phyloP scores from a whole-genome alignment of 2,797 vertebrate genomes.

The Eupleurogrammus muticus region DNA sequence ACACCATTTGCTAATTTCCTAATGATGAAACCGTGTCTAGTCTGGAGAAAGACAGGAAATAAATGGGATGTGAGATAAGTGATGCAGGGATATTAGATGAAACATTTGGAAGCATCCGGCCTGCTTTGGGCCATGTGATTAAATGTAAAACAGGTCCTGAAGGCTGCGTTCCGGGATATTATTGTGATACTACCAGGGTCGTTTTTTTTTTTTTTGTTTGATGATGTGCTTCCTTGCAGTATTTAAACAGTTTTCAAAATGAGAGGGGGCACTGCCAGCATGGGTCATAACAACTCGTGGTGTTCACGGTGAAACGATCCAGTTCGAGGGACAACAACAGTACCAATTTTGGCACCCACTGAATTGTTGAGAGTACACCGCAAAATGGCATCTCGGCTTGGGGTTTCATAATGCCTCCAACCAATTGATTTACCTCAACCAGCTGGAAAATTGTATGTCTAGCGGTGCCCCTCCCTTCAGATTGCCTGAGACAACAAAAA shows the following conservation, averaged over 20 bases:
- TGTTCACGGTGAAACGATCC: background rate
- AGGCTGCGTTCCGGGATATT: background rate
- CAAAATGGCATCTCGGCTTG: background rate
- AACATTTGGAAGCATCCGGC: conserved; percentile 8
- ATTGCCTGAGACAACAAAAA: conserved; percentile 8
- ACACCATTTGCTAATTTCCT: conserved; percentile 63
- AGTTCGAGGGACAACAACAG: background rate
- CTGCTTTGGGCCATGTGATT: background rate
- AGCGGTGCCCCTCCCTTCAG: background rate
- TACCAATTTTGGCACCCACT: background rate
- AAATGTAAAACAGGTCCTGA: conserved; percentile 3
- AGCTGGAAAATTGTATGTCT: conserved; percentile 14
- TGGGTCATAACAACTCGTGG: background rate
- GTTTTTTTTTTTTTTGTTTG: background rate
- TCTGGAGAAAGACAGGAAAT: conserved; percentile 34
- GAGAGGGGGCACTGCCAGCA: background rate
- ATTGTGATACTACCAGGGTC: background rate
- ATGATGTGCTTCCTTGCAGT: background rate
- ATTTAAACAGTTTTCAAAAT: background rate
- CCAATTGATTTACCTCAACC: conserved; percentile 13
- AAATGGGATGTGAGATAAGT: conserved; percentile 1
- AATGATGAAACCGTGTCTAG: conserved; percentile 39
- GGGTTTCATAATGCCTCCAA: conserved; percentile 12
- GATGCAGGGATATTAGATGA: conserved; percentile 11
- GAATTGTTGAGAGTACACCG: background rate